Evolutionary conservation across 2,888 invertebrate genomes (phyloP).

Genomic region (Heteropelma amictum): DNA sequence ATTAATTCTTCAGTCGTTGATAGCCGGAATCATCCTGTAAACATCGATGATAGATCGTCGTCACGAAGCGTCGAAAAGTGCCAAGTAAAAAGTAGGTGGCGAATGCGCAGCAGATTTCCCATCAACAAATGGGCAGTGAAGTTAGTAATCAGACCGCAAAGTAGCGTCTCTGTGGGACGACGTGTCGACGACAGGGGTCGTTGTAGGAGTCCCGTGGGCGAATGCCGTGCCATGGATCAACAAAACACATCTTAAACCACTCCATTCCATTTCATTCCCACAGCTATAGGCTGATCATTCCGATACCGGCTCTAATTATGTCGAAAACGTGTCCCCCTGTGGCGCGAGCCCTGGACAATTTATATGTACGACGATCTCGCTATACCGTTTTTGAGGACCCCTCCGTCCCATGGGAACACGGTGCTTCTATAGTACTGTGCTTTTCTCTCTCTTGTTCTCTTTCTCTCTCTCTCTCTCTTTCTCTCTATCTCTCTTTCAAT

Average conservation of each 20-base stretch:
- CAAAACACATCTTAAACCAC: constrained; percentile 34
- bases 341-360: constrained; percentile 59
- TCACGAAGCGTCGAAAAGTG: too few species aligned
- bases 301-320: constrained; percentile 75
- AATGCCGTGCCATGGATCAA: constrained; percentile 29
- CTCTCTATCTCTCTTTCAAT: constrained; percentile 31
- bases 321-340: constrained; percentile 66
- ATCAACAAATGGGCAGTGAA: constrained; percentile 4
- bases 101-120: constrained; percentile 4
- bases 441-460: constrained; percentile 9
- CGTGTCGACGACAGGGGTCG: constrained; percentile 27
- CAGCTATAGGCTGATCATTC: constrained; percentile 69
- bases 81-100: too few species aligned
- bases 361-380: constrained; percentile 38
- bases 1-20: too few species aligned
- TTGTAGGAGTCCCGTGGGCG: constrained; percentile 58
- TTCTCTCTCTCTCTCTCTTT: constrained; percentile 1
- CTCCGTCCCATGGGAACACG: constrained; percentile 52
- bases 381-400: constrained; percentile 22
- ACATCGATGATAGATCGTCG: neutral
- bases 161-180: constrained; percentile 23
- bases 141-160: constrained; percentile 14
- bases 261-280: constrained; percentile 45
- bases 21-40: too few species aligned
- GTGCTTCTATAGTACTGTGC: neutral